Evolutionary conservation across 2,888 invertebrate species (phyloP), one percentile per base, ranked within the genome.

Genomic region (Lepidocyrtinus sp.): DNA sequence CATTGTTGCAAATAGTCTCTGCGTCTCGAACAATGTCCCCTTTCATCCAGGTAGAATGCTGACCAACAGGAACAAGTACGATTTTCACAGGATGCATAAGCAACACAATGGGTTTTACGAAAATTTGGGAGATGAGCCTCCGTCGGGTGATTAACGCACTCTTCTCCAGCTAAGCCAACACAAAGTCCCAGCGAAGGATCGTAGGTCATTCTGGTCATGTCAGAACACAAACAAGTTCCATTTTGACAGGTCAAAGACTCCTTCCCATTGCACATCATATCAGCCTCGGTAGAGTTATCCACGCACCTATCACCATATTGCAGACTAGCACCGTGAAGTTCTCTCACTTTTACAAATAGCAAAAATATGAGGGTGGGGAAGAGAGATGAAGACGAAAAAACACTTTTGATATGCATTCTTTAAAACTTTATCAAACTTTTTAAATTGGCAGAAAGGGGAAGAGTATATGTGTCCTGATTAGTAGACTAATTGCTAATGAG

Each of bases 11-110:
- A 24, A 26, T 81, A 82, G 1, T 70, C 76, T 21, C 81, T 26
- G 22, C 70, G 24, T 17, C 82, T 22, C 9, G 74, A 45, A 68
- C 84, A 84, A 9, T 72, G 75, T 12, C 82, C 81, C 3, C 61
- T 45, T 27, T 82, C 82, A 24, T 84, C 81, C 50, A 12, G 24
- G 45, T 78, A 84, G 45, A 82, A 84, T 0, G 82, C 81, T 0
- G 78, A 70, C 84, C 84, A 84, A 46, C 84, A 84, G 2, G 25
- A 24, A 25, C 84, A 84, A 0, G 63, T 80, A 0, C 17, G 2
- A 36, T 82, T 76, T 72, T 84, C 84, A 69, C 84, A 84, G 5
- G 77, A 59, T 3, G 82, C 69, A 36, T 75, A 84, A 15, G 65
- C 50, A 1, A 76, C 76, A 21, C 84, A 84, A 22, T 80, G 78